A percentile compares a stretch with the other conserved stretches of the same genome.
Evolutionary conservation across 2,113 vertebrate genomes (phyloP).

Genomic region (Abramis brama): DNA sequence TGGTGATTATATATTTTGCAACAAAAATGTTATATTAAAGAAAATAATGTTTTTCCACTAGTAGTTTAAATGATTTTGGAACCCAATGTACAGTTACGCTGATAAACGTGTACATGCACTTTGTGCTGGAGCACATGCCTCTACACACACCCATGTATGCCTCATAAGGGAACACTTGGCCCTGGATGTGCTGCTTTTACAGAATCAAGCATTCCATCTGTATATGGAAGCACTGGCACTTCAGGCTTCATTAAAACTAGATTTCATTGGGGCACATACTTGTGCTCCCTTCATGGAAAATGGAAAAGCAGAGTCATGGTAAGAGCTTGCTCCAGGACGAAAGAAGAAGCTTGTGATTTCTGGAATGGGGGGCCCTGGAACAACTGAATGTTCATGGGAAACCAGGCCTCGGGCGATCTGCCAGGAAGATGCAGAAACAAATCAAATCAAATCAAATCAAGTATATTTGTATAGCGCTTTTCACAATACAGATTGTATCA

Average conservation of each 20-base stretch:
- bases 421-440: slow-evolving; percentile 30
- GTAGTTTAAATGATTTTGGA: background rate
- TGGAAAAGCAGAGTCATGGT: slow-evolving; percentile 30
- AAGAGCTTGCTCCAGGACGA: background rate
- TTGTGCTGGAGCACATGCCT: background rate
- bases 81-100: background rate
- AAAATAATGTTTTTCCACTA: background rate
- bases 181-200: slow-evolving; percentile 13
- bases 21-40: background rate
- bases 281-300: slow-evolving; percentile 36
- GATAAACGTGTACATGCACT: background rate
- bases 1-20: background rate
- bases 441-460: no score
- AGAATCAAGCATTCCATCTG: slow-evolving; percentile 15
- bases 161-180: slow-evolving; percentile 28
- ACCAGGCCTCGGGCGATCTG: background rate
- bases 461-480: no score
- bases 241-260: slow-evolving; percentile 32
- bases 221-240: background rate
- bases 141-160: background rate
- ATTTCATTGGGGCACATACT: slow-evolving; percentile 12
- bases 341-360: background rate
- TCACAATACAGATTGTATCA: no score
- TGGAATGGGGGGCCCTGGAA: background rate
- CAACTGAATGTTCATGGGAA: slow-evolving; percentile 48